These are phyloP conservation scores for Montifringilla adamsi DNA, from an alignment of 2,113 vertebrate species.

Conservation along the genomic window DNA sequence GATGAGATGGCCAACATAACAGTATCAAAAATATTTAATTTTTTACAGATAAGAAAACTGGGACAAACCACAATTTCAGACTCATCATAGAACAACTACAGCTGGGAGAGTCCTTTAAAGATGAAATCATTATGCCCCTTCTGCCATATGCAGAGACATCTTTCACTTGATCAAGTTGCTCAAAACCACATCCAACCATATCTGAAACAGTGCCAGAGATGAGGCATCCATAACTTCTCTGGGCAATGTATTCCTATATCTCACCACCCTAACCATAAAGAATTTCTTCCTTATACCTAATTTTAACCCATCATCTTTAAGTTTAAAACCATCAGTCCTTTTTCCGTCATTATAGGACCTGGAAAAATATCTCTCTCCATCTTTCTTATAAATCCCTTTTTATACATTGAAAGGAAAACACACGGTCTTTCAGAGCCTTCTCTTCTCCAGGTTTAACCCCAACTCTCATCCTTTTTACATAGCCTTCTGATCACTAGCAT, in stretches of 20 bases:
- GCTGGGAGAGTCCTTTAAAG: background rate
- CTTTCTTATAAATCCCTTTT: background rate
- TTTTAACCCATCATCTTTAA: background rate
- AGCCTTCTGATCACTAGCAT: background rate
- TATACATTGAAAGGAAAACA: background rate
- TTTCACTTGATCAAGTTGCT: background rate
- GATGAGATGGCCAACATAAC: background rate
- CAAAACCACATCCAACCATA: background rate
- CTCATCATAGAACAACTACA: background rate
- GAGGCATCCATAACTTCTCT: background rate
- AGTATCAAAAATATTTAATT: background rate
- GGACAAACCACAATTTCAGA: background rate
- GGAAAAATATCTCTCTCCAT: background rate
- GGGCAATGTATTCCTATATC: background rate
- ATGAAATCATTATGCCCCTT: background rate
- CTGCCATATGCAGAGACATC: background rate
- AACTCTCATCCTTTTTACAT: background rate
- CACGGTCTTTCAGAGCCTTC: background rate
- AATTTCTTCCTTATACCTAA: background rate
- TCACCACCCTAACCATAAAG: background rate
- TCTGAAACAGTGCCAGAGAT: background rate
- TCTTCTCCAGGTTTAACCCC: background rate
- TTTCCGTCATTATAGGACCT: accelerated
- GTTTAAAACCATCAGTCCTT: background rate
- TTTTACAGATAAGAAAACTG: background rate